phyloP scores from a whole-genome alignment of 2,113 vertebrate genomes.

The Abramis brama region DNA sequence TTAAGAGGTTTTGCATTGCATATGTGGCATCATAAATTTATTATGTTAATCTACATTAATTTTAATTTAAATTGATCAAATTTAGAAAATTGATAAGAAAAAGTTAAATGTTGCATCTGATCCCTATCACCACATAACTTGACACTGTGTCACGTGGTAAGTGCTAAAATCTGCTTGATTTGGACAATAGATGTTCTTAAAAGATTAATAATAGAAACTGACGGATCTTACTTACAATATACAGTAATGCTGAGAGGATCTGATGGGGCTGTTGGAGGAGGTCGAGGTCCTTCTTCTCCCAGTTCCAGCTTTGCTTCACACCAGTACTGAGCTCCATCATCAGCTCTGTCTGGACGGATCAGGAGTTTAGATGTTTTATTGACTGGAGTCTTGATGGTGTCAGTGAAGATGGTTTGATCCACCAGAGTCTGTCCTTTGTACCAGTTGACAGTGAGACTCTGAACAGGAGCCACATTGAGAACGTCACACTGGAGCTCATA shows the following conservation, averaged over 20 bases:
- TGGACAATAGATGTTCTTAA: neutral
- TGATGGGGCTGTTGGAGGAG: conserved; percentile 54
- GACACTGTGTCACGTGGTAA: neutral
- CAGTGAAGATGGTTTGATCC: neutral
- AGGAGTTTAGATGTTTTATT: accelerated
- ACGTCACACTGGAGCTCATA: no score
- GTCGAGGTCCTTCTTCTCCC: conserved; percentile 26
- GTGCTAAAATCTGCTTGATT: neutral
- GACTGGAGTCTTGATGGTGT: neutral
- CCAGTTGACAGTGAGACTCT: no score
- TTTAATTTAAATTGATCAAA: neutral
- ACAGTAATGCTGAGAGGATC: no score
- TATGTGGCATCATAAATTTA: neutral
- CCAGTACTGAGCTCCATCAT: conserved; percentile 58
- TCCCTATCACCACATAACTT: neutral
- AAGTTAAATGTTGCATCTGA: neutral
- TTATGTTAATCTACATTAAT: neutral
- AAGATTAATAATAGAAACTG: no score
- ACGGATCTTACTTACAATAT: no score
- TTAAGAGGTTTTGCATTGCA: neutral
- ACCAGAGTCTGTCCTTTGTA: no score
- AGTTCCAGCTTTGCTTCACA: conserved; percentile 63
- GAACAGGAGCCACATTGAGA: no score
- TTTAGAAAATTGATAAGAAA: neutral
- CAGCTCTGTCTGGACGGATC: conserved; percentile 42